Conservation (phyloP, 2,113 vertebrate genomes). For the Candoia aspera region DNA sequence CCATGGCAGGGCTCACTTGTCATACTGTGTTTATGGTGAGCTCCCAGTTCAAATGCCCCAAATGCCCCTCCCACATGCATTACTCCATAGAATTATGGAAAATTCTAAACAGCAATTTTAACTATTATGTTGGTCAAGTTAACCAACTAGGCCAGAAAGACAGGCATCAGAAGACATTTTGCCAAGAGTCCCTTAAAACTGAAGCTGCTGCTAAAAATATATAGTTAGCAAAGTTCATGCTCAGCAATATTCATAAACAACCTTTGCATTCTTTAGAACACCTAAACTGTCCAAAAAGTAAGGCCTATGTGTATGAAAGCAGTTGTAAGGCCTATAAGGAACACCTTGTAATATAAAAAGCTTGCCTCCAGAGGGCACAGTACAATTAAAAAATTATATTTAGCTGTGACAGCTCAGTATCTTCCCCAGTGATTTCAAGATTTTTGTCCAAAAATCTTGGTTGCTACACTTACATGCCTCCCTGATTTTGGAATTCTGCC, state of each 20-base stretch:
- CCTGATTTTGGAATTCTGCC: background rate
- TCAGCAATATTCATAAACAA: background rate
- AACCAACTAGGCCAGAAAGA: background rate
- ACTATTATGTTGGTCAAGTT: background rate
- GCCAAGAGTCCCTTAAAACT: background rate
- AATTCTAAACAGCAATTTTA: background rate
- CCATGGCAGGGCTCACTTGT: background rate
- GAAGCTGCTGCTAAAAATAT: background rate
- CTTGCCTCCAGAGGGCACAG: slow-evolving; percentile 12
- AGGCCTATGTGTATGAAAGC: background rate
- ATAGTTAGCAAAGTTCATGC: background rate
- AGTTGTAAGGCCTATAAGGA: background rate
- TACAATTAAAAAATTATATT: slow-evolving; percentile 18
- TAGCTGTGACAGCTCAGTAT: background rate
- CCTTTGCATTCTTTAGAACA: background rate
- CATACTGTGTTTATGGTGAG: background rate
- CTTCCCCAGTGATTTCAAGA: background rate
- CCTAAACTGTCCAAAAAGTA: background rate
- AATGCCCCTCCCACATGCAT: too few species aligned
- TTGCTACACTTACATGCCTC: background rate
- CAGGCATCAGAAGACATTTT: background rate
- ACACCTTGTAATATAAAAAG: slow-evolving; percentile 18
- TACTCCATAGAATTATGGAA: background rate
- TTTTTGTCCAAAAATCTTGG: slow-evolving; percentile 27
- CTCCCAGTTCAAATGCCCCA: background rate